Percentiles rank a stretch among this genome's conserved stretches.
These are phyloP conservation scores for Papilio demoleus DNA, from an alignment of 2,888 invertebrate species.

Conservation along the genomic window DNA sequence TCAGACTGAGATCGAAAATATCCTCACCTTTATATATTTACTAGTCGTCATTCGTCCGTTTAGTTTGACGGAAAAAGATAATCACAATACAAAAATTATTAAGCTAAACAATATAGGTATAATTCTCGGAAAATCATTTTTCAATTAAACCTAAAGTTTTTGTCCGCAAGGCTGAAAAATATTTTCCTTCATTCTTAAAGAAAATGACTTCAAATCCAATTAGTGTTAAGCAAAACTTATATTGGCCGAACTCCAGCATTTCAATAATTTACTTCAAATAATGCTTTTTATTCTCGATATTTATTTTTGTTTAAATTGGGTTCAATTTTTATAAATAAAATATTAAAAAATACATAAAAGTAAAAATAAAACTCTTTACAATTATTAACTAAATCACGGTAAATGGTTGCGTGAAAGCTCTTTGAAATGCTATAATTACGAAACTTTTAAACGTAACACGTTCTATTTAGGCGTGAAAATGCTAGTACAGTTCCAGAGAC, in stretches of 20 bases:
- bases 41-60: not conserved
- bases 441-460: slow-evolving; percentile 11
- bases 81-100: too few relatives aligned
- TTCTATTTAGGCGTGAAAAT: not conserved
- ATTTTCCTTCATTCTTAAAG: slow-evolving; percentile 51
- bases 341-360: too few relatives aligned
- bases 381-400: not conserved
- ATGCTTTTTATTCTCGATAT: slow-evolving; percentile 56
- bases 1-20: slow-evolving; percentile 9
- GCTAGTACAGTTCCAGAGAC: not conserved
- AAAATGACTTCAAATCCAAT: slow-evolving; percentile 70
- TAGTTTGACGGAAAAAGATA: not conserved
- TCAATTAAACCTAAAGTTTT: not conserved
- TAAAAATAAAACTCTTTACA: too few relatives aligned
- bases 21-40: not conserved
- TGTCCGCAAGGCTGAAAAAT: slow-evolving; percentile 38
- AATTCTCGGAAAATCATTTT: too few relatives aligned
- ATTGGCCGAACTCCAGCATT: slow-evolving; percentile 73
- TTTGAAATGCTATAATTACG: not conserved
- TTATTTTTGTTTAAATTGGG: not conserved
- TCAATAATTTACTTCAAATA: slow-evolving; percentile 67
- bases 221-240: slow-evolving; percentile 70
- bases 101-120: too few relatives aligned
- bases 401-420: not conserved
- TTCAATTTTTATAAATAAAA: too few relatives aligned